Conservation (phyloP, 2,113 vertebrate species). For the Epinephelus moara region DNA sequence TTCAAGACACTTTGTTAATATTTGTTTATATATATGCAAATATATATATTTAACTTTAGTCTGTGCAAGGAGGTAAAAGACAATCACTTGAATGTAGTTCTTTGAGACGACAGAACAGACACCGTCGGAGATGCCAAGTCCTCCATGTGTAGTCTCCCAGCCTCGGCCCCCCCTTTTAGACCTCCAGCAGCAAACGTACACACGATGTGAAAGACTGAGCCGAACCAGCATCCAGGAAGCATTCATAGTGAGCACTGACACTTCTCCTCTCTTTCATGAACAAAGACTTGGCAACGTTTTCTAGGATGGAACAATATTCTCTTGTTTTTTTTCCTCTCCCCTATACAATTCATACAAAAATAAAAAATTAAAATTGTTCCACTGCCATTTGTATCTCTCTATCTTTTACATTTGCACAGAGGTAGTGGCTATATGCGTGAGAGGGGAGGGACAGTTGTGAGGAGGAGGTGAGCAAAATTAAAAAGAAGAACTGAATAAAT, state of each 20-base stretch:
- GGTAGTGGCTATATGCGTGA: conserved; percentile 85
- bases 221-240: conserved; percentile 75
- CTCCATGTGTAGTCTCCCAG: conserved; percentile 58
- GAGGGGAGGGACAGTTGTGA: conserved; percentile 63
- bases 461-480: conserved; percentile 74
- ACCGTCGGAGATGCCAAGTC: conserved; percentile 59
- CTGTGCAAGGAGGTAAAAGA: conserved; percentile 87
- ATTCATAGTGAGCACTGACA: conserved; percentile 63
- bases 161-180: conserved; percentile 40
- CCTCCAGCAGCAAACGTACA: conserved; percentile 72
- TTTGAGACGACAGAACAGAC: conserved; percentile 69
- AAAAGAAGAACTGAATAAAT: conserved; percentile 82
- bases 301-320: conserved; percentile 71
- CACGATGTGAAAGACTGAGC: conserved; percentile 58
- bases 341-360: conserved; percentile 86
- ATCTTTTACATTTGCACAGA: conserved; percentile 85
- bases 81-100: conserved; percentile 83
- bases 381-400: conserved; percentile 76
- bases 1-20: conserved; percentile 87
- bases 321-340: conserved; percentile 19
- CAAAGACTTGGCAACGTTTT: conserved; percentile 73
- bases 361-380: conserved; percentile 82
- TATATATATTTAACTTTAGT: conserved; percentile 83
- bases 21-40: conserved; percentile 77
- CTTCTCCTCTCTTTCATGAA: conserved; percentile 61